These are phyloP conservation scores for Venusia cambrica DNA, from an alignment of 2,888 invertebrate genomes.

Conservation along the genomic window DNA sequence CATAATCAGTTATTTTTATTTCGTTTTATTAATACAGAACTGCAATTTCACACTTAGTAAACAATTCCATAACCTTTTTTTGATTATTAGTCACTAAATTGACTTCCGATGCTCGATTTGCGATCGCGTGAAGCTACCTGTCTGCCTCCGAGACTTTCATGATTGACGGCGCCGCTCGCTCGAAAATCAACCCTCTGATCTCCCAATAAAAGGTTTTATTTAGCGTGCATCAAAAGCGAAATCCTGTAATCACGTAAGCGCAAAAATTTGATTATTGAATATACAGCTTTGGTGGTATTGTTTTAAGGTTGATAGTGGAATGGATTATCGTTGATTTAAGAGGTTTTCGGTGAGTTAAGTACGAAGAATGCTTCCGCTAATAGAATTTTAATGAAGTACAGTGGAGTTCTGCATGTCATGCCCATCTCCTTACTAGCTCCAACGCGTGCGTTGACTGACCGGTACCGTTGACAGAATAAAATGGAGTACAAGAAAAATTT, in stretches of 20 bases:
- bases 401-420: slow-evolving; percentile 77
- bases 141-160: slow-evolving; percentile 51
- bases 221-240: not conserved
- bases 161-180: slow-evolving; percentile 38
- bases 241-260: slow-evolving; percentile 16
- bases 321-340: slow-evolving; percentile 17
- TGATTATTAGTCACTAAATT: slow-evolving; percentile 45
- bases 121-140: slow-evolving; percentile 52
- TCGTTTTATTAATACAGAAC: not conserved
- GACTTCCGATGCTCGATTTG: slow-evolving; percentile 62
- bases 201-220: slow-evolving; percentile 4
- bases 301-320: slow-evolving; percentile 28
- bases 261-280: slow-evolving; percentile 7
- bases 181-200: slow-evolving; percentile 34
- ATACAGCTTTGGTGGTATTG: slow-evolving; percentile 1
- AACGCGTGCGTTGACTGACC: slow-evolving; percentile 51
- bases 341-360: slow-evolving; percentile 25
- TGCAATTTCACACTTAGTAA: slow-evolving; percentile 29
- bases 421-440: slow-evolving; percentile 71
- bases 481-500: slow-evolving; percentile 10
- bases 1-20: not conserved
- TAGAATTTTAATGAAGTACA: slow-evolving; percentile 81
- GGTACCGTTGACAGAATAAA: slow-evolving; percentile 45
- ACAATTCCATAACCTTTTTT: slow-evolving; percentile 37
- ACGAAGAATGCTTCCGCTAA: slow-evolving; percentile 77